A percentile compares a stretch with the other conserved stretches of the same genome.
Evolutionary conservation across 1,140 invertebrate genomes (phyloP).

Genomic region (Calliopsis andreniformis): DNA sequence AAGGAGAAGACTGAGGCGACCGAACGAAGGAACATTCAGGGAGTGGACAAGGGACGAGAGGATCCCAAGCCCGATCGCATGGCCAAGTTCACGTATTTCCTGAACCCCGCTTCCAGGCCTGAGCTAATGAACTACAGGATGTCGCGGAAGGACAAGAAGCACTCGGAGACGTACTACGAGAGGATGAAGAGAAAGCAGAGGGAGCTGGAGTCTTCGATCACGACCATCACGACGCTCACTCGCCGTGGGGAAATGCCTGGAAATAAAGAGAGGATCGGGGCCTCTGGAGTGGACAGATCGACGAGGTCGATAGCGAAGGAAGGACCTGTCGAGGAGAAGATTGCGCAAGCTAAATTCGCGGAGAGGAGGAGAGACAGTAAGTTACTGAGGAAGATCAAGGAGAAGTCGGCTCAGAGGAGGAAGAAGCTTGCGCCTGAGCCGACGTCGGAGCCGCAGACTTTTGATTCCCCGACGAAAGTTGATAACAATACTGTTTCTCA

Average conservation of each 20-base stretch:
- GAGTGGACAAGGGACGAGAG: neutral
- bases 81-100: slow-evolving; percentile 75
- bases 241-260: neutral
- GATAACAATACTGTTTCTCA: neutral
- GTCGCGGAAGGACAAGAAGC: slow-evolving; percentile 78
- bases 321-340: neutral
- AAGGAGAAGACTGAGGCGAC: no score
- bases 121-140: slow-evolving; percentile 74
- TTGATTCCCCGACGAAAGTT: neutral
- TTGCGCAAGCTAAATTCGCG: neutral
- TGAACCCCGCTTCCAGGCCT: slow-evolving; percentile 66
- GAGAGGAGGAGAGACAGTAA: slow-evolving; percentile 38
- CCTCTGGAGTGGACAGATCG: neutral
- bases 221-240: slow-evolving; percentile 39
- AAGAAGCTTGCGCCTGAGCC: slow-evolving; percentile 58
- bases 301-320: neutral
- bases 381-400: slow-evolving; percentile 55
- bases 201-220: slow-evolving; percentile 51
- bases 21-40: neutral
- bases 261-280: neutral
- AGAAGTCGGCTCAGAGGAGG: slow-evolving; percentile 45
- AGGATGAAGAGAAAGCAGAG: slow-evolving; percentile 62
- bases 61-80: slow-evolving; percentile 37
- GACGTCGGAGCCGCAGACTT: neutral
- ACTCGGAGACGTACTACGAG: slow-evolving; percentile 77